Conservation (phyloP, 2,113 vertebrate species). For the Oncorhynchus nerka region DNA sequence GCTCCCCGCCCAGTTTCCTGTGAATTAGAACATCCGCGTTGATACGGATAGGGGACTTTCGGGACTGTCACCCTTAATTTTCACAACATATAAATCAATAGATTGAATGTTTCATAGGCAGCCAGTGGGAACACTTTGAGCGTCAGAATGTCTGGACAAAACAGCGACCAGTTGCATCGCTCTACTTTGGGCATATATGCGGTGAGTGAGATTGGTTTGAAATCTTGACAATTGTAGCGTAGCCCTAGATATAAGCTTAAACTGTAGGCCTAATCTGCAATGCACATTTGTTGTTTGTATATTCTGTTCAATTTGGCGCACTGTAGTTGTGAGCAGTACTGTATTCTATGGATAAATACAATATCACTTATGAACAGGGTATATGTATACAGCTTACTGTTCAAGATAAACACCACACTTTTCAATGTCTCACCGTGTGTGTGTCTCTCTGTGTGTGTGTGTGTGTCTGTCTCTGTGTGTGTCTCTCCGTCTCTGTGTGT, state of each 20-base stretch:
- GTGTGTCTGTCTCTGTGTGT: too few species aligned
- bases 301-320: too few species aligned
- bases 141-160: slow-evolving; percentile 64
- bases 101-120: slow-evolving; percentile 1
- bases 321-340: too few species aligned
- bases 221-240: too few species aligned
- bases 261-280: too few species aligned
- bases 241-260: too few species aligned
- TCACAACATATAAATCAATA: background rate
- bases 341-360: too few species aligned
- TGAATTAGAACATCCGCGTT: background rate
- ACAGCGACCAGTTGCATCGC: slow-evolving; percentile 81
- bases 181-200: slow-evolving; percentile 89
- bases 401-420: too few species aligned
- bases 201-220: slow-evolving; percentile 70
- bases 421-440: background rate
- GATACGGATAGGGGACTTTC: slow-evolving; percentile 70
- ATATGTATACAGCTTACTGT: too few species aligned
- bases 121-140: slow-evolving; percentile 20
- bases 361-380: too few species aligned
- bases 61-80: background rate
- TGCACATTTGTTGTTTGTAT: too few species aligned
- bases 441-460: background rate
- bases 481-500: background rate
- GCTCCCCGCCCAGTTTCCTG: background rate